A percentile compares a stretch with the other conserved stretches of the same genome.
phyloP scores from a whole-genome alignment of 2,113 vertebrate species.

The Oryzias celebensis region DNA sequence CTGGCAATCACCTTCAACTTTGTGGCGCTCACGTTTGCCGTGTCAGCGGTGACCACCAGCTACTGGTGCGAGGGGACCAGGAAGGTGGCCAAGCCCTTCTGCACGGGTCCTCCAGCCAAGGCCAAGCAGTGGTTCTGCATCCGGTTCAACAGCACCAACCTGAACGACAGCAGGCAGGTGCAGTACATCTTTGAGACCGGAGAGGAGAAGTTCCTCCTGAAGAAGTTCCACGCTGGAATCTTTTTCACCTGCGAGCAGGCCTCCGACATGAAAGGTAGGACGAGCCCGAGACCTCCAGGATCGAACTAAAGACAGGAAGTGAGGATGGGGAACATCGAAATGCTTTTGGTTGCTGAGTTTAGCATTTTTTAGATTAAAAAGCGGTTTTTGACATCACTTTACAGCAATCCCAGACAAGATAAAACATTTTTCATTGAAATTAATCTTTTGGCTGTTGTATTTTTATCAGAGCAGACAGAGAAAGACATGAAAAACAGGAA shows the following conservation, averaged over 20 bases:
- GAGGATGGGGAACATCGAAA: background rate
- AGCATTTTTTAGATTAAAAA: too few species aligned
- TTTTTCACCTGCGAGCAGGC: slow-evolving; percentile 89
- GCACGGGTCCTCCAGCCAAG: slow-evolving; percentile 67
- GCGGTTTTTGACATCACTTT: too few species aligned
- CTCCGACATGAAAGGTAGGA: slow-evolving; percentile 80
- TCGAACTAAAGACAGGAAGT: background rate
- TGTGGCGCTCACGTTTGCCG: slow-evolving; percentile 82
- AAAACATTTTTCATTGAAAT: too few species aligned
- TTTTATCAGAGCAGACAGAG: too few species aligned
- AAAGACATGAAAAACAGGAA: too few species aligned
- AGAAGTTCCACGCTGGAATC: slow-evolving; percentile 85
- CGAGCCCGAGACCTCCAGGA: background rate
- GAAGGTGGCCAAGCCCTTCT: slow-evolving; percentile 87
- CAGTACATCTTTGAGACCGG: slow-evolving; percentile 89
- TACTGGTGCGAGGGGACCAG: slow-evolving; percentile 89
- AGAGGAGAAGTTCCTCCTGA: slow-evolving; percentile 84
- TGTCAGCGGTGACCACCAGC: slow-evolving; percentile 85
- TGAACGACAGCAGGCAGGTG: slow-evolving; percentile 77
- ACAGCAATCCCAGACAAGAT: too few species aligned
- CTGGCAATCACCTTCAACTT: slow-evolving; percentile 82
- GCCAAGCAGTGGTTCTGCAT: slow-evolving; percentile 80
- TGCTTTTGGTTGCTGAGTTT: too few species aligned
- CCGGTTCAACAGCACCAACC: slow-evolving; percentile 77
- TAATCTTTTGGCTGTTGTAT: too few species aligned